A percentile compares a stretch with the other conserved stretches of the same genome.
Evolutionary conservation across 2,888 invertebrate species (phyloP).

Genomic region (Athalia cordata): DNA sequence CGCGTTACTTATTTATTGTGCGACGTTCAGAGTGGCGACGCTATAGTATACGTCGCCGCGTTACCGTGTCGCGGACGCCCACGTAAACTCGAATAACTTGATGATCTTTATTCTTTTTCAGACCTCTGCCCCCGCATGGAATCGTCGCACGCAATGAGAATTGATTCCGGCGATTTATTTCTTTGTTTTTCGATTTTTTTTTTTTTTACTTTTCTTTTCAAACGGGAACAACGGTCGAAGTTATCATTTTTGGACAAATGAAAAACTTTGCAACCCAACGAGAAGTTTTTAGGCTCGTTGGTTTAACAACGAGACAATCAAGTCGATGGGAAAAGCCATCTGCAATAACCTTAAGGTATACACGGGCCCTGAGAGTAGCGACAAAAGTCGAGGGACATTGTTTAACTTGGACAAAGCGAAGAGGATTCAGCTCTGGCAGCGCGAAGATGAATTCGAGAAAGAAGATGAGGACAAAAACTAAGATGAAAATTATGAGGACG

Average conservation of each 20-base stretch:
- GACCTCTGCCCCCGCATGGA: not conserved
- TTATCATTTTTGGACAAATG: constrained; percentile 17
- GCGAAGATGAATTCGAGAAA: constrained; percentile 29
- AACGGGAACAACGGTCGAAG: not conserved
- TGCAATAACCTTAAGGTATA: constrained; percentile 53
- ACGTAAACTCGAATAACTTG: constrained; percentile 1
- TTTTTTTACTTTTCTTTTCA: not conserved
- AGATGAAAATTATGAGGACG: constrained; percentile 8
- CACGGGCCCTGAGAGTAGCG: constrained; percentile 45
- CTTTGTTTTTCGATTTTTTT: not conserved
- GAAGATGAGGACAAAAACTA: constrained; percentile 12
- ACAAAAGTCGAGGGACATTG: constrained; percentile 58
- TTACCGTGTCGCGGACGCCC: not conserved
- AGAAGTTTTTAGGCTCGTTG: constrained; percentile 30
- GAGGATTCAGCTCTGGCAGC: constrained; percentile 42
- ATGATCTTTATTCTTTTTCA: not conserved
- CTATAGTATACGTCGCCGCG: too few species aligned
- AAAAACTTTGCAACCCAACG: not conserved
- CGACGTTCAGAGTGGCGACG: not conserved
- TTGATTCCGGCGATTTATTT: too few species aligned
- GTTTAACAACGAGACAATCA: constrained; percentile 35
- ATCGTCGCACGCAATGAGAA: too few species aligned
- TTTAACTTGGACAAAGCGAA: constrained; percentile 59
- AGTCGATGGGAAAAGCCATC: constrained; percentile 58
- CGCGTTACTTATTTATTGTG: constrained; percentile 30